Evolutionary conservation across 2,797 vertebrate genomes (phyloP), one percentile per base, ranked within the genome.

Genomic region (Tapera naevia): DNA sequence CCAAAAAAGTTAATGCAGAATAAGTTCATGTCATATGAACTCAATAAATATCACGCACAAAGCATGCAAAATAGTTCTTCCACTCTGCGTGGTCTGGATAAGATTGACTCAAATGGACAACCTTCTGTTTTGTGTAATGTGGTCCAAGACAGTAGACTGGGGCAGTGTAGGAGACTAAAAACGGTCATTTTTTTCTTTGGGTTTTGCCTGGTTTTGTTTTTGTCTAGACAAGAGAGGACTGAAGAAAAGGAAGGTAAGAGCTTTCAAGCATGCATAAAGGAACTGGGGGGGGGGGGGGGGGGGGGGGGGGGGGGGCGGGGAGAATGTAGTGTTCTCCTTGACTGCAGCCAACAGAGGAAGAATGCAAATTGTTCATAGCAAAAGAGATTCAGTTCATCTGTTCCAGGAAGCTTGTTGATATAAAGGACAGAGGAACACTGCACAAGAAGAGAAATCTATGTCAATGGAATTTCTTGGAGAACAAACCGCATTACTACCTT

Each of bases 241-340:
- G 35, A 85, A 65, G 37, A 72, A 86, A 80, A 80, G 16, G 4
- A 79, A 72, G 32, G 24, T 17, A 69, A 30, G 17, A 48, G 12
- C n/a, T 81, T 75, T 53, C 9, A 88, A 75, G 81, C 24, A 61
- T 2, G 8, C 21, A 27, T 43, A 80, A 80, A 61, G 2, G 8
- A 83, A 48, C 32, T 25, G 13, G 6, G 32, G 9, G 2, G 17
- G 56, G 25, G 14, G 7, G 12, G 9, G 2, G 17, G 56, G 25
- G 14, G 7, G 12, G 9, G 2, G 17, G n/a, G n/a, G n/a, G n/a
- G n/a, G n/a, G 9, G 2, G 17, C 56, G 25, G 14, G 7, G 12
- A 66, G 76, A 60, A 58, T 64, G 66, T 2, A 28, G 16, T 24
- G 28, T 14, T 67, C 37, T 67, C 48, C 0, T 1, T 8, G 14